These are phyloP conservation scores for Alligator mississippiensis DNA, from an alignment of 2,113 vertebrate species.

Conservation along the genomic window DNA sequence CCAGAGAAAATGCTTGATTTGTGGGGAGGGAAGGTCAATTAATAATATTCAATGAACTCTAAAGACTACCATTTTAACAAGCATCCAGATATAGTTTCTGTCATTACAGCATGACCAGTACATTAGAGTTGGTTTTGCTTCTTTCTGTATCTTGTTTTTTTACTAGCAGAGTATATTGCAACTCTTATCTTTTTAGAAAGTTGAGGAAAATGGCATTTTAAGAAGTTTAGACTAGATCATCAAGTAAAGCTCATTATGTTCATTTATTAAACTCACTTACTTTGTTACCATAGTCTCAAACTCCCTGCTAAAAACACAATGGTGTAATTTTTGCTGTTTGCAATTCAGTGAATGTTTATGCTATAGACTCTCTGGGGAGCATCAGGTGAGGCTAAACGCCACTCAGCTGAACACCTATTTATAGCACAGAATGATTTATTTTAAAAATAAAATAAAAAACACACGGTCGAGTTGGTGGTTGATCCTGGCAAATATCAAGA, in stretches of 20 bases:
- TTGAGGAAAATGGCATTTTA: neutral
- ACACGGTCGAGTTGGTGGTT: neutral
- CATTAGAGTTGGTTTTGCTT: constrained; percentile 9
- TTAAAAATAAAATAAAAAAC: neutral
- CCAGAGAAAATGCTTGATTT: neutral
- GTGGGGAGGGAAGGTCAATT: neutral
- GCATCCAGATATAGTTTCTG: neutral
- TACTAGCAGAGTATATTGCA: neutral
- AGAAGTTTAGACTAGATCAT: neutral
- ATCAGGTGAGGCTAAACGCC: neutral
- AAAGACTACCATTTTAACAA: neutral
- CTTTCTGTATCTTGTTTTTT: constrained; percentile 3
- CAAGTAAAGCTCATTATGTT: neutral
- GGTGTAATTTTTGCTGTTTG: neutral
- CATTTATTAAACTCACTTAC: neutral
- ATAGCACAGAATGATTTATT: neutral
- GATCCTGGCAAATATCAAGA: constrained; percentile 40
- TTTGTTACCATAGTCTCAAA: constrained; percentile 8
- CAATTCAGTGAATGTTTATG: constrained; percentile 13
- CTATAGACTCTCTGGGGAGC: constrained; percentile 15
- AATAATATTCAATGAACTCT: neutral
- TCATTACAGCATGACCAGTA: neutral
- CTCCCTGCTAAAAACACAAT: neutral
- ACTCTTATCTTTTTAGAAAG: neutral
- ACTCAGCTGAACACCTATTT: constrained; percentile 42